phyloP scores from a whole-genome alignment of 92 coral and sea anemone genomes.

The Epizoanthus rinbou region DNA sequence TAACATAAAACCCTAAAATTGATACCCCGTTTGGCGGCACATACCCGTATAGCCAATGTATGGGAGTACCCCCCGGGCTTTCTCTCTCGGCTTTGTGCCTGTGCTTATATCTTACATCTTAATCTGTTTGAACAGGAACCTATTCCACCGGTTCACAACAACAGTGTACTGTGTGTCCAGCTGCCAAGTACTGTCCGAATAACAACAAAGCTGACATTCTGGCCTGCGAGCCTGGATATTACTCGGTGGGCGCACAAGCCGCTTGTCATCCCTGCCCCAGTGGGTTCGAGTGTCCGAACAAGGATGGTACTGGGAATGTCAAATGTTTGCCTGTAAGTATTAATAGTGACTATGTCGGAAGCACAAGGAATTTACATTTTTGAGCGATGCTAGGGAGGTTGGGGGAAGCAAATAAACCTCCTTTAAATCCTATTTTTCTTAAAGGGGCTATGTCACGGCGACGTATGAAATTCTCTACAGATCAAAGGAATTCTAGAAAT shows the following conservation, averaged over 20 bases:
- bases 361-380: not conserved
- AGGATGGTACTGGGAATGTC: conserved; percentile 87
- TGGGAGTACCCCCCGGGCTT: too few species aligned
- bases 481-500: too few species aligned
- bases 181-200: conserved; percentile 80
- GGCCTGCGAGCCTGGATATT: conserved; percentile 75
- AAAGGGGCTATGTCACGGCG: too few species aligned
- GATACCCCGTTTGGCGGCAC: too few species aligned
- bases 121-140: conserved; percentile 53
- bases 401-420: too few species aligned
- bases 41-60: too few species aligned
- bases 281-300: conserved; percentile 85
- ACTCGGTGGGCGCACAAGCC: conserved; percentile 75
- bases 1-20: too few species aligned
- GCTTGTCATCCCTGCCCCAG: conserved; percentile 80
- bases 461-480: too few species aligned
- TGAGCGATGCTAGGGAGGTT: too few species aligned
- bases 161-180: conserved; percentile 84
- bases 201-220: conserved; percentile 43
- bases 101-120: too few species aligned
- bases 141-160: conserved; percentile 79
- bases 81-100: too few species aligned
- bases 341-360: not conserved
- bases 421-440: too few species aligned
- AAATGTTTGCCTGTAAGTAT: conserved; percentile 84